These are phyloP conservation scores for Timema cristinae DNA, from an alignment of 2,888 invertebrate species.

Conservation along the genomic window DNA sequence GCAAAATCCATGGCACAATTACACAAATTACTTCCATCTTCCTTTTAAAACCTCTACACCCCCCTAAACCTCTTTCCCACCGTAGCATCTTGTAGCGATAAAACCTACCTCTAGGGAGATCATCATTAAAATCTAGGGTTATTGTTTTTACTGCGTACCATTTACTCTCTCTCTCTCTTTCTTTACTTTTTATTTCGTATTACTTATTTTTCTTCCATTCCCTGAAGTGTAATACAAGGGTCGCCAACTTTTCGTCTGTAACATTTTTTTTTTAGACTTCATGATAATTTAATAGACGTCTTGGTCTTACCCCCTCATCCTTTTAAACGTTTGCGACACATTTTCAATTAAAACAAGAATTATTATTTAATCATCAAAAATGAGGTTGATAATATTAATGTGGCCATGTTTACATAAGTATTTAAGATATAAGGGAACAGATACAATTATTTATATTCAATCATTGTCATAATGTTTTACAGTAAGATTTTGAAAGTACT, in stretches of 20 bases:
- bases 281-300: conserved; percentile 19
- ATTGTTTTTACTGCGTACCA: neutral
- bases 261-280: neutral
- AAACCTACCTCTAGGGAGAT: conserved; percentile 5
- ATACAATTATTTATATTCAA: too few species aligned
- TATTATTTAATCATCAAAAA: conserved; percentile 25
- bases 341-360: conserved; percentile 26
- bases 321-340: neutral
- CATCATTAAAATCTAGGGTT: conserved; percentile 15
- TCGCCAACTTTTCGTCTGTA: conserved; percentile 5
- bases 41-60: neutral
- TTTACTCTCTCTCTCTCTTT: neutral
- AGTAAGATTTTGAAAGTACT: too few species aligned
- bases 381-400: neutral
- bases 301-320: neutral
- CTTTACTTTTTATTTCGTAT: conserved; percentile 7
- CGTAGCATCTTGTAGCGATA: conserved; percentile 5
- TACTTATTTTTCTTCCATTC: conserved; percentile 20
- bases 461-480: too few species aligned
- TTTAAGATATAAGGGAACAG: too few species aligned
- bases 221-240: conserved; percentile 17
- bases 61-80: neutral
- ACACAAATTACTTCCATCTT: conserved; percentile 12
- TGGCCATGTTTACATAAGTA: too few species aligned
- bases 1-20: conserved; percentile 9